These are phyloP conservation scores for Patella vulgata DNA, from an alignment of 1,140 invertebrate species.

Conservation along the genomic window DNA sequence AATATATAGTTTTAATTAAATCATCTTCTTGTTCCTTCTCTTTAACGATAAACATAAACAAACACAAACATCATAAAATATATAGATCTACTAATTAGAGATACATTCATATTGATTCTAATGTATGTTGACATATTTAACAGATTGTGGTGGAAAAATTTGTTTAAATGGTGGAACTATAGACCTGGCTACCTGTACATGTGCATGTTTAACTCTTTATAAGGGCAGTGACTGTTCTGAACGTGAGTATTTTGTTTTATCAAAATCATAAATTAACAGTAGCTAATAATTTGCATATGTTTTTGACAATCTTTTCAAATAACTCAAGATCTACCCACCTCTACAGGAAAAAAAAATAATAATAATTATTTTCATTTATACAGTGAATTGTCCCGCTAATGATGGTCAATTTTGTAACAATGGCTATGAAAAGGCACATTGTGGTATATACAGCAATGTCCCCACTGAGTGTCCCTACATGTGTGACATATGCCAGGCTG, in stretches of 20 bases:
- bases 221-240: not conserved
- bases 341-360: too few species aligned
- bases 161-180: slow-evolving; percentile 1
- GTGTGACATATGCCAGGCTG: not conserved
- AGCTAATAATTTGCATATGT: too few species aligned
- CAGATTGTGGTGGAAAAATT: slow-evolving; percentile 1
- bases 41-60: too few species aligned
- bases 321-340: too few species aligned
- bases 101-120: too few species aligned
- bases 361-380: too few species aligned
- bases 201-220: not conserved
- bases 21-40: too few species aligned
- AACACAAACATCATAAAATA: too few species aligned
- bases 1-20: too few species aligned
- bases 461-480: slow-evolving; percentile 1
- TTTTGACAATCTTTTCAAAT: too few species aligned
- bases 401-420: not conserved
- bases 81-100: too few species aligned
- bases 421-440: not conserved
- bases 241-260: not conserved
- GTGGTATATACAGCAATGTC: not conserved
- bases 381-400: not conserved
- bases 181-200: not conserved
- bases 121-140: not conserved
- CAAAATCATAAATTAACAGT: too few species aligned